These are phyloP conservation scores for Zaprionus bogoriensis DNA, from an alignment of 2,888 invertebrate genomes.

Conservation along the genomic window DNA sequence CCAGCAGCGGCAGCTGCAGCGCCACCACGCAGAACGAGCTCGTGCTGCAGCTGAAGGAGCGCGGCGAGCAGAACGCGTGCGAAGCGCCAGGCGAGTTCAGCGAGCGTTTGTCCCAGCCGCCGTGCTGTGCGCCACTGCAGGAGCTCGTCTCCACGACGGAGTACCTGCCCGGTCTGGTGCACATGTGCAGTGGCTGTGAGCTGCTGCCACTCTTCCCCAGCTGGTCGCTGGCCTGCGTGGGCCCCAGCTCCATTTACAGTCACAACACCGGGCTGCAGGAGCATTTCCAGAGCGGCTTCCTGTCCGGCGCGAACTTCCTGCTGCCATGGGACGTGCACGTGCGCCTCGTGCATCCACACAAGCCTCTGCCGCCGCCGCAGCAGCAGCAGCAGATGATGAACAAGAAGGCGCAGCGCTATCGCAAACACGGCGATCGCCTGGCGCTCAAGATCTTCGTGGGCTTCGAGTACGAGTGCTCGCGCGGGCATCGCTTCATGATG, in stretches of 20 bases:
- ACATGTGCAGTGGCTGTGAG: conserved; percentile 88
- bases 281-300: conserved; percentile 93
- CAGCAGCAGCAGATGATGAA: conserved; percentile 40
- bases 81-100: neutral
- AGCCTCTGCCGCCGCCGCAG: conserved; percentile 21
- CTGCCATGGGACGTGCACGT: conserved; percentile 96
- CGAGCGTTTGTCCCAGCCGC: neutral
- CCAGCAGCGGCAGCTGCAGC: conserved; percentile 41
- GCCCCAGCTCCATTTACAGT: conserved; percentile 94
- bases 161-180: conserved; percentile 95
- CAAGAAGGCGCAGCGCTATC: conserved; percentile 77
- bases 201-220: conserved; percentile 93
- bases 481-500: conserved; percentile 98
- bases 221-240: conserved; percentile 95
- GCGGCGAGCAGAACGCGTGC: neutral
- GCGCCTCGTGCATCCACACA: conserved; percentile 75
- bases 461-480: conserved; percentile 97
- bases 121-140: conserved; percentile 85
- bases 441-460: conserved; percentile 96
- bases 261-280: conserved; percentile 94
- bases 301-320: conserved; percentile 94
- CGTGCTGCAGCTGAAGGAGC: conserved; percentile 74
- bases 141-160: conserved; percentile 90
- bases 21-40: conserved; percentile 72
- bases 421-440: conserved; percentile 83